phyloP scores from a whole-genome alignment of 2,797 vertebrate genomes.

The Gymnothorax reevesii region DNA sequence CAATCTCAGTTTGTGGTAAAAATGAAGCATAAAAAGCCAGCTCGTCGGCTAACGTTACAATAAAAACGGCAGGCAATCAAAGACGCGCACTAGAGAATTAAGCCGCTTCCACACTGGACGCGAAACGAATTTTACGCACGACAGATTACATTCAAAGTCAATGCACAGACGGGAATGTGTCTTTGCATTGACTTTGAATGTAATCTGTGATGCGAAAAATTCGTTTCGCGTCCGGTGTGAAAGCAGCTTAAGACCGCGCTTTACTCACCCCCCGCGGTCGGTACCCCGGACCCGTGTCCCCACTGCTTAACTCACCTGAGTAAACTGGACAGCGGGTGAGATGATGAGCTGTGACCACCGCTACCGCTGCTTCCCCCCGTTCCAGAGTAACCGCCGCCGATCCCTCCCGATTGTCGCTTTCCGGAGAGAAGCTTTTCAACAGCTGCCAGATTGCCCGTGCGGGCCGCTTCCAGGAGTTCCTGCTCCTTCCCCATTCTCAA shows the following conservation, averaged over 20 bases:
- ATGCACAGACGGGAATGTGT: too few relatives aligned
- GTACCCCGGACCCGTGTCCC: neutral
- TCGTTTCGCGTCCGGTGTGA: too few relatives aligned
- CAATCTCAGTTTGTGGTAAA: neutral
- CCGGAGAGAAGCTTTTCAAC: conserved; percentile 94
- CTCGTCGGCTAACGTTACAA: neutral
- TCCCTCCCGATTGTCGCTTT: conserved; percentile 84
- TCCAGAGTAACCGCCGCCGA: conserved; percentile 68
- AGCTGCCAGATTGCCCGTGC: conserved; percentile 90
- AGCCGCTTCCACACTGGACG: too few relatives aligned
- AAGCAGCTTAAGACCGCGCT: neutral
- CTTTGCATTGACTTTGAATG: too few relatives aligned
- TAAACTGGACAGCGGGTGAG: conserved; percentile 88
- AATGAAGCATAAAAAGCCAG: neutral
- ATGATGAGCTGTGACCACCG: conserved; percentile 75
- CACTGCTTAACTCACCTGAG: conserved; percentile 78
- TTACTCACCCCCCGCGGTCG: neutral
- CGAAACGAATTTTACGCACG: too few relatives aligned
- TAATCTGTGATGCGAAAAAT: too few relatives aligned
- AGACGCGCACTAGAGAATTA: neutral
- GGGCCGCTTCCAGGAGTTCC: conserved; percentile 94
- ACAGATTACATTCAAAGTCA: too few relatives aligned
- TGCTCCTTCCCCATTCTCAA: conserved; percentile 94
- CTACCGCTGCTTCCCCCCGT: conserved; percentile 68
- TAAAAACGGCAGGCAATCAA: too few relatives aligned